phyloP scores from a whole-genome alignment of 2,888 invertebrate genomes.

The Limnephilus lunatus region DNA sequence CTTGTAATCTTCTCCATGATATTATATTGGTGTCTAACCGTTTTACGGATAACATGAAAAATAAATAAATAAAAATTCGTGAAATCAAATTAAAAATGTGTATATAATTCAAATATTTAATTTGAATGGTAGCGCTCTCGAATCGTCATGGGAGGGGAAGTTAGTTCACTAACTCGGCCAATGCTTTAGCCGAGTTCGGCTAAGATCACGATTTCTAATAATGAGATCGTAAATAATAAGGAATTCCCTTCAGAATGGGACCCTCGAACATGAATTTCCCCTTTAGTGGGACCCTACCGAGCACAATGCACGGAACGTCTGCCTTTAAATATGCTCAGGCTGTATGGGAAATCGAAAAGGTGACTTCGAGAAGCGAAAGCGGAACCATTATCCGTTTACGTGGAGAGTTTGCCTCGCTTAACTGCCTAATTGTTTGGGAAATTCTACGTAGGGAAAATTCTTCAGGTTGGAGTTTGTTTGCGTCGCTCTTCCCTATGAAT shows the following conservation, averaged over 20 bases:
- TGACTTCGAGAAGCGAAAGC: background rate
- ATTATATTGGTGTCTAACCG: too few relatives aligned
- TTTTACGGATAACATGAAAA: too few relatives aligned
- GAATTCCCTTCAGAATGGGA: background rate
- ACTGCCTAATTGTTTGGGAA: conserved; percentile 2
- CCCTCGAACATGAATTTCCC: background rate
- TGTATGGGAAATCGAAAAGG: background rate
- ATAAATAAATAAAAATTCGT: too few relatives aligned
- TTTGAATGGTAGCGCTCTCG: background rate
- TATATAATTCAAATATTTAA: background rate
- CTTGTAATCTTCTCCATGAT: too few relatives aligned
- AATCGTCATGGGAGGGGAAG: background rate
- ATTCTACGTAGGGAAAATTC: background rate
- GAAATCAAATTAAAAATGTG: background rate
- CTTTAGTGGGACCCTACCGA: background rate
- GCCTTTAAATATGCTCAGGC: background rate
- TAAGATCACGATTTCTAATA: background rate
- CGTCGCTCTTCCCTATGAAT: background rate
- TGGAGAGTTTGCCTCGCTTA: background rate
- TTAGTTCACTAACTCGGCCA: background rate
- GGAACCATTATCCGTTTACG: background rate
- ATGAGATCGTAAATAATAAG: background rate
- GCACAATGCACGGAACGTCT: background rate
- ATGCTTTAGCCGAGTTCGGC: background rate
- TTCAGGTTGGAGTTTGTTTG: background rate